Evolutionary conservation across 2,797 vertebrate genomes (phyloP).

Genomic region (Steatocranus sp.): DNA sequence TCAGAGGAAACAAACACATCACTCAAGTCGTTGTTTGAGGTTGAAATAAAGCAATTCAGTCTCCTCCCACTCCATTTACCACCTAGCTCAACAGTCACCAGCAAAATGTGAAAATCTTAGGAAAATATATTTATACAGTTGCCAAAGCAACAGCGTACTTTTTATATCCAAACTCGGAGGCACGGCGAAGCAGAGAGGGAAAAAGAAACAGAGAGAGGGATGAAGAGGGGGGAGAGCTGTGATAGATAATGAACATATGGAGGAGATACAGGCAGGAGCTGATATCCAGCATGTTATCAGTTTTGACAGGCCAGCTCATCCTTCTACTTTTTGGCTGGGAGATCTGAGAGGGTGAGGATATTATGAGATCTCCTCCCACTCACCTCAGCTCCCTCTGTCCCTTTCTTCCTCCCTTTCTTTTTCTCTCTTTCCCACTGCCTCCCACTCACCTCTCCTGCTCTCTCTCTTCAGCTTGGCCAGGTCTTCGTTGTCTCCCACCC

Average conservation of each 20-base stretch:
- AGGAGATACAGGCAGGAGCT: constrained; percentile 43
- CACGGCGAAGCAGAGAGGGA: constrained; percentile 28
- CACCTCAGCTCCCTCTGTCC: constrained; percentile 75
- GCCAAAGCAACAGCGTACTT: constrained; percentile 75
- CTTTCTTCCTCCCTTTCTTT: constrained; percentile 73
- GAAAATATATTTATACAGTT: constrained; percentile 62
- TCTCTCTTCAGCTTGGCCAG: constrained; percentile 95
- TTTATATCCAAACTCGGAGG: constrained; percentile 52
- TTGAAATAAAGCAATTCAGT: constrained; percentile 58
- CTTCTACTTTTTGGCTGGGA: constrained; percentile 51
- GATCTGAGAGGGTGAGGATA: constrained; percentile 68
- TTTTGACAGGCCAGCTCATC: constrained; percentile 66
- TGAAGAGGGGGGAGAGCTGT: constrained; percentile 6
- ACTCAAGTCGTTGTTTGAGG: constrained; percentile 55
- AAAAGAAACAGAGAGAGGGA: constrained; percentile 1
- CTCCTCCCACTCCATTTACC: constrained; percentile 63
- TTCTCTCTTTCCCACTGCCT: constrained; percentile 43
- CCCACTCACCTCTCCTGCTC: constrained; percentile 86
- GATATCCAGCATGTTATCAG: constrained; percentile 66
- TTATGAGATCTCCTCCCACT: constrained; percentile 71
- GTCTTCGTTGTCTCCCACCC: constrained; percentile 98
- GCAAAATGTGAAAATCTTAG: constrained; percentile 57
- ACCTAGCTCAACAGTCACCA: constrained; percentile 47
- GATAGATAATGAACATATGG: constrained; percentile 51
- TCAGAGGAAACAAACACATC: constrained; percentile 51